A percentile compares a stretch with the other conserved stretches of the same genome.
Conservation (phyloP, 2,797 vertebrate species). For the Hypotaenidia okinawae region DNA sequence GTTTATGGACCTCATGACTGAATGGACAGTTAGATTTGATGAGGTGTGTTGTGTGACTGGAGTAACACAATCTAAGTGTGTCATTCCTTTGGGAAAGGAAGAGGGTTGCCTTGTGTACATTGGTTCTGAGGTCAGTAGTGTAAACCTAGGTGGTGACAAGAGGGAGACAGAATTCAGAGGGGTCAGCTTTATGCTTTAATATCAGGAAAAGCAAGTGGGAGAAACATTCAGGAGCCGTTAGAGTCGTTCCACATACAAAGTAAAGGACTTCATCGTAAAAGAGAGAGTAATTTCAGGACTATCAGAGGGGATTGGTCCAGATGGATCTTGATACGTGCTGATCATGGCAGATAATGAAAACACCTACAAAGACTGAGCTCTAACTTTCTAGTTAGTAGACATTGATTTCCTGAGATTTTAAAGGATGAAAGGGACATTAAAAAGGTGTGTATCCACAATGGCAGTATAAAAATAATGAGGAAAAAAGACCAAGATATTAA, state of each 20-base stretch:
- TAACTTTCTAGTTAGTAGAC: not conserved
- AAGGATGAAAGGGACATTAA: not conserved
- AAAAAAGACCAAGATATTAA: accelerated
- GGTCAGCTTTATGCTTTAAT: not conserved
- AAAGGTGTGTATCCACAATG: not conserved
- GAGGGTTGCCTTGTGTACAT: accelerated
- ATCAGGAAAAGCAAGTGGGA: not conserved
- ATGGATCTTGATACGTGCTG: not conserved
- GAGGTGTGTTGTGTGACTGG: not conserved
- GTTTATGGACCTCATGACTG: not conserved
- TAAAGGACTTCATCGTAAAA: not conserved
- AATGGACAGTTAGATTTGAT: not conserved
- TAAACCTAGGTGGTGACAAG: not conserved
- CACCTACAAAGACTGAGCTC: not conserved
- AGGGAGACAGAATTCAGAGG: not conserved
- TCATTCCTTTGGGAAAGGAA: not conserved
- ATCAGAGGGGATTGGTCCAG: not conserved
- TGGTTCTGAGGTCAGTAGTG: not conserved
- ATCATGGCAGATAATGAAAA: not conserved
- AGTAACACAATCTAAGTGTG: not conserved
- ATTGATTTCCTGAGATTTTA: not conserved
- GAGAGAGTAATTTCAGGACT: not conserved
- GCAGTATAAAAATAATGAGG: not conserved
- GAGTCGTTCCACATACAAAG: not conserved
- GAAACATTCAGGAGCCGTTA: not conserved